These are phyloP conservation scores for Hexactinellida sp. DNA, from an alignment of 37 sponge, comb jelly and placozoan genomes.

Conservation along the genomic window DNA sequence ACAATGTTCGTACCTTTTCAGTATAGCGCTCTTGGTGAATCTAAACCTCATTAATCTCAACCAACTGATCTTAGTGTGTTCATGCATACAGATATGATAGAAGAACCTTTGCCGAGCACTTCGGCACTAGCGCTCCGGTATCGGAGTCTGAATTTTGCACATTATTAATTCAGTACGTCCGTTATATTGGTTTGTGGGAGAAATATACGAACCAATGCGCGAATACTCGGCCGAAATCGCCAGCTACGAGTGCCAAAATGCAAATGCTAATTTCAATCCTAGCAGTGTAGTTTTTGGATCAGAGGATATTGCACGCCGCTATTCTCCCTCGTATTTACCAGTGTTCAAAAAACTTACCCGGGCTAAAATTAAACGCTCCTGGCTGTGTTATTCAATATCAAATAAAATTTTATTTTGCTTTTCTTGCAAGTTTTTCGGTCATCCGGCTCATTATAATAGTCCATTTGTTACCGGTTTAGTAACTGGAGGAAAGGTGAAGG, in stretches of 20 bases:
- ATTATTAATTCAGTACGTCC: neutral
- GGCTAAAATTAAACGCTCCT: neutral
- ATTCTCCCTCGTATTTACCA: neutral
- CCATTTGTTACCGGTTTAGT: constrained; percentile 17
- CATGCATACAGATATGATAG: constrained; percentile 15
- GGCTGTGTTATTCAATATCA: constrained; percentile 2
- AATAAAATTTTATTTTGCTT: constrained; percentile 3
- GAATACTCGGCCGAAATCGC: neutral
- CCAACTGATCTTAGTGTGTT: neutral
- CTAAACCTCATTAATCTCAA: neutral
- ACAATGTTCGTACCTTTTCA: neutral
- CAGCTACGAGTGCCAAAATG: neutral
- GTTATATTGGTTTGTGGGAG: constrained; percentile 8
- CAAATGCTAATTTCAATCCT: neutral
- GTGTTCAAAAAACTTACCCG: neutral
- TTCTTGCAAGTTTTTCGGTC: constrained; percentile 12
- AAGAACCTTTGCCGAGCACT: neutral
- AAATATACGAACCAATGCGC: neutral
- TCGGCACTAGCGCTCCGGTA: neutral
- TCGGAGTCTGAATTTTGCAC: constrained; percentile 10
- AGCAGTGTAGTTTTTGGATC: constrained; percentile 11
- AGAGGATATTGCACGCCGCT: neutral
- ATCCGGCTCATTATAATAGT: neutral
- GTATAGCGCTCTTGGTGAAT: neutral
- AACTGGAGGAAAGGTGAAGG: neutral